Base-by-base conservation (phyloP, 2,888 invertebrate species). In the Cecidostiba fungosa region DNA sequence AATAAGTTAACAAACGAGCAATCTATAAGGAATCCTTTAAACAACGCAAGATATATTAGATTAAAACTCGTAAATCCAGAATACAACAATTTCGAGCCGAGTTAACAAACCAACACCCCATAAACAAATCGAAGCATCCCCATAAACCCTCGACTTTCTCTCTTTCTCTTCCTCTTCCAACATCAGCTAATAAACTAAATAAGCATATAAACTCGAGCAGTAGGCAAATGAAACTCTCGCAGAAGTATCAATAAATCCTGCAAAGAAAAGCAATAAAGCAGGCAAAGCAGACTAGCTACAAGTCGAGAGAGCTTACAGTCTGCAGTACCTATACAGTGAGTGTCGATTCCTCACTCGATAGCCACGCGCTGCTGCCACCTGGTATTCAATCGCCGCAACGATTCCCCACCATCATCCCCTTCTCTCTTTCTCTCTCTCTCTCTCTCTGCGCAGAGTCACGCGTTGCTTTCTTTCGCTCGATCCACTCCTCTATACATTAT, bases 341-440 rank as follows among this genome's bases (percentile, higher is more conserved):
- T 59, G 54, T 62, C 73, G 81, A 73, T 66, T 74, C 81, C 54
- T 36, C 26, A 16, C 66, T 43, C 54, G 77, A 83, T 77, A 87
- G 87, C 92, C 89, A 87, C 87, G 89, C 88, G 88, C 86, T 92
- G 90, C 92, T 91, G 91, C 90, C 90, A 88, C 82, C 92, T 89
- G 79, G 78, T 74, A 69, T 74, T 54, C n/a, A 47, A 43, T 82
- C 29, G 76, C 3, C 8, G 29, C 12, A 82, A 47, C 47, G 87
- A 4, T 8, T 26, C 39, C 4, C 59, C 26, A 23, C 62, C 62
- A 26, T 29, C 39, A 23, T 62, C 62, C 36, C 29, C 3, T 39
- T 23, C 16, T 32, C 54, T 26, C 26, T n/a, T 36, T 26, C 73
- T 54, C 47, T 14, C 12, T 26, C 73, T 54, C 43, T 12, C 10